Base-by-base conservation (phyloP, 2,797 vertebrate genomes). In the Myotis myotis region DNA sequence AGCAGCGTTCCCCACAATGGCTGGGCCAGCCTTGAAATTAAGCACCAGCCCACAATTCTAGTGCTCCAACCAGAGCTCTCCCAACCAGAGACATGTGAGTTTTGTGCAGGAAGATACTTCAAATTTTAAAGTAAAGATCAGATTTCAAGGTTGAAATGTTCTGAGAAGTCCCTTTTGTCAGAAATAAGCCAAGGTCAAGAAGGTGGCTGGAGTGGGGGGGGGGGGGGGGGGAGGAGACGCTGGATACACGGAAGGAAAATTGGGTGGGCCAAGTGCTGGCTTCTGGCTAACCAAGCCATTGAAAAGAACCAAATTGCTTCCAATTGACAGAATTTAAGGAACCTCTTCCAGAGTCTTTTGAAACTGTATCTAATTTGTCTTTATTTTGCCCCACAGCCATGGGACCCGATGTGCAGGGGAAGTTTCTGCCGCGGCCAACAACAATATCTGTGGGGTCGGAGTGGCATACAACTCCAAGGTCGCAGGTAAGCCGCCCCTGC, bases 391-490 rank as follows among this genome's bases (percentile, higher is more conserved):
- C 97, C 90, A 53, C 97, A 99, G 99, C 98, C 99, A 99, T 0
- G 99, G 99, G 89, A 99, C 99, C 3, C 98, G 99, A 72, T 99
- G 99, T 97, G 99, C 99, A 0, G 99, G 99, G 88, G 99, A 99
- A 98, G 99, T 99, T 76, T 99, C 99, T 84, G 99, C 99, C 0
- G 99, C 99, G 55, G 99, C 99, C 97, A 99, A 99, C 98, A 99
- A 99, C 98, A 99, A 99, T 97, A 99, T 99, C 97, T 99, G 99
- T 30, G 99, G 99, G 0, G 99, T 99, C 82, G 99, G 99, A 90
- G 99, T 99, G 49, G 99, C 99, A 0, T 99, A 99, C 98, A 99
- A 99, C 98, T 99, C 99, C 92, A 99, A 99, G 97, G 99, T 99
- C 91, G 99, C 99, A 99, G 99, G 99, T 99, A 98, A 1, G 97